Base-by-base conservation (phyloP, 1,140 invertebrate genomes). In the Tribolium madens region DNA sequence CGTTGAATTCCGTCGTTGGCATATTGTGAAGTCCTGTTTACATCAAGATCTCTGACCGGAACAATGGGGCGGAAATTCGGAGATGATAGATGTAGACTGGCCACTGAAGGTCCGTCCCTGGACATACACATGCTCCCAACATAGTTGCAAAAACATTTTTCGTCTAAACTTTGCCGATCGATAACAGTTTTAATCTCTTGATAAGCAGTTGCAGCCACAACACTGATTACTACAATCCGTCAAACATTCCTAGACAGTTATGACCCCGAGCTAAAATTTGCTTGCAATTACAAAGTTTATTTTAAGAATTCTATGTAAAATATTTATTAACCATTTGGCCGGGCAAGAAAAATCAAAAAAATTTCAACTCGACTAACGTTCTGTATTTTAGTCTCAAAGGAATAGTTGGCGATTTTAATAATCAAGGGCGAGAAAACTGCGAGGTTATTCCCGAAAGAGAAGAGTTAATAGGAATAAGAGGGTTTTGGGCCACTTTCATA, bases 21-120 rank as follows among this genome's bases (percentile, higher is more conserved):
- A 72, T 72, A 72, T 52, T 72, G 70, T 72, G 7, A 42, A 46
- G 70, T 14, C 70, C 42, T 72, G 46, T 72, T 72, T 72, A 72
- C 70, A 72, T 50, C 46, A 72, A 72, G 70, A 21, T 72, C 70
- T 72, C 70, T 72, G 70, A 72, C 70, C 70, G 70, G 70, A 72
- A 72, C 70, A 72, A 72, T 72, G 70, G 70, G 70, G 70, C 70
- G 70, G 70, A 72, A 72, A 72, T 72, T 72, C 46, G 10, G 70
- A 72, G 50, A 72, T 72, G 70, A 72, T 72, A 72, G 70, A 72
- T 72, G 70, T 72, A 71, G 42, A 72, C 50, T 72, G 26, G 70
- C 70, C 50, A 52, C 17, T 46, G 46, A 72, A 72, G 14, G 70
- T 72, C 70, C 50, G 70, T 72, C 50, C 26, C 50, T 52, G 70